Evolutionary conservation across 1,140 invertebrate genomes (phyloP).

Genomic region (Himalopsyche phryganea): DNA sequence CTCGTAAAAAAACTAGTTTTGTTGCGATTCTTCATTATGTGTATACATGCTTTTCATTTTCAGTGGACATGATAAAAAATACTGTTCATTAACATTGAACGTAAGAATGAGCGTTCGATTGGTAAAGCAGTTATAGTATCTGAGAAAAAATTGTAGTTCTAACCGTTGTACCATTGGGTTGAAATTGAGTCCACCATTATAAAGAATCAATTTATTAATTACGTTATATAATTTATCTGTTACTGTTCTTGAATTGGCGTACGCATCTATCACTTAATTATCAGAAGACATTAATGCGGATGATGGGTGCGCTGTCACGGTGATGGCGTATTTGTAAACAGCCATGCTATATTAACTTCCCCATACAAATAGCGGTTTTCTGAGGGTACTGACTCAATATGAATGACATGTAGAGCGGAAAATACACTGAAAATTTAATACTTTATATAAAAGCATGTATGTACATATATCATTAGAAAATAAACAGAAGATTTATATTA

Average conservation of each 20-base stretch:
- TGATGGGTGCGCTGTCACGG: conserved; percentile 13
- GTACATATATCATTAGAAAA: too few species aligned
- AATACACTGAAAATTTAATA: too few species aligned
- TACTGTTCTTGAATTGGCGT: conserved; percentile 7
- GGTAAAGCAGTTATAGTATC: neutral
- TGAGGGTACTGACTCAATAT: too few species aligned
- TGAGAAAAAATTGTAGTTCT: neutral
- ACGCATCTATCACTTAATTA: conserved; percentile 19
- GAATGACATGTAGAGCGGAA: too few species aligned
- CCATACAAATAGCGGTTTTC: too few species aligned
- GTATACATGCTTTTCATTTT: too few species aligned
- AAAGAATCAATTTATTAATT: neutral
- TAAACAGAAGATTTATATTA: too few species aligned
- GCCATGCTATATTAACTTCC: conserved; percentile 3
- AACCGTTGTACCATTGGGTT: neutral
- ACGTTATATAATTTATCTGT: conserved; percentile 2
- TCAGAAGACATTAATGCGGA: conserved; percentile 12
- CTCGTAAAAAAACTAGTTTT: too few species aligned
- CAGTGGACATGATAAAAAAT: too few species aligned
- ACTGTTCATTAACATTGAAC: neutral
- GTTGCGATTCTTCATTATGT: too few species aligned
- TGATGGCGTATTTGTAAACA: conserved; percentile 11
- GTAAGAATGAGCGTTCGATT: neutral
- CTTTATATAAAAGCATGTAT: too few species aligned
- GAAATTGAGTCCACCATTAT: neutral